Evolutionary conservation across 2,113 vertebrate species (phyloP).

Genomic region (Mobula birostris): DNA sequence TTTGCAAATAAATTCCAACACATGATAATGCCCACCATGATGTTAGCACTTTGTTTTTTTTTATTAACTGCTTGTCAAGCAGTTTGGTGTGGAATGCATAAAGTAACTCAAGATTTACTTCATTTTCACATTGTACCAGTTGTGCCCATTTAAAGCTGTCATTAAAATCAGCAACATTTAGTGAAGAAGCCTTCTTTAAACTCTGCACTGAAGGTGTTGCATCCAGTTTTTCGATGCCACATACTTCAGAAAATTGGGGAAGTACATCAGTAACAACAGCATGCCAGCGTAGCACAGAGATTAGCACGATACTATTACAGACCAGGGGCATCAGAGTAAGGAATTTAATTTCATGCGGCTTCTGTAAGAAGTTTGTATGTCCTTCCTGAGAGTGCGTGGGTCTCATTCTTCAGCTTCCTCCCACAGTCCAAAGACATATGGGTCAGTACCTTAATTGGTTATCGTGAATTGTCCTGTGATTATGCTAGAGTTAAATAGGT

Average conservation of each 20-base stretch:
- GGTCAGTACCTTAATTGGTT: too few relatives aligned
- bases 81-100: background rate
- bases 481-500: too few relatives aligned
- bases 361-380: too few relatives aligned
- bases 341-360: too few relatives aligned
- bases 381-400: too few relatives aligned
- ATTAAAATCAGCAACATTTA: background rate
- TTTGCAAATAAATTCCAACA: constrained; percentile 29
- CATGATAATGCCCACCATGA: constrained; percentile 23
- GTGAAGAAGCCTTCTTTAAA: background rate
- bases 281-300: too few relatives aligned
- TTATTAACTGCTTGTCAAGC: background rate
- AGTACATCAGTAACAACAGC: background rate
- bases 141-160: background rate
- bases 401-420: too few relatives aligned
- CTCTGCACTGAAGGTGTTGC: background rate
- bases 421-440: too few relatives aligned
- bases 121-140: background rate
- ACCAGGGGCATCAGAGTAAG: too few relatives aligned
- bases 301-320: too few relatives aligned
- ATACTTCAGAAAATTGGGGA: background rate
- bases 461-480: too few relatives aligned
- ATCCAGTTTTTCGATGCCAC: background rate
- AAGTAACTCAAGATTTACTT: constrained; percentile 22
- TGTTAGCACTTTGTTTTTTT: constrained; percentile 15